Conservation (phyloP, 1,140 invertebrate species). For the Drosophila pruinosa region DNA sequence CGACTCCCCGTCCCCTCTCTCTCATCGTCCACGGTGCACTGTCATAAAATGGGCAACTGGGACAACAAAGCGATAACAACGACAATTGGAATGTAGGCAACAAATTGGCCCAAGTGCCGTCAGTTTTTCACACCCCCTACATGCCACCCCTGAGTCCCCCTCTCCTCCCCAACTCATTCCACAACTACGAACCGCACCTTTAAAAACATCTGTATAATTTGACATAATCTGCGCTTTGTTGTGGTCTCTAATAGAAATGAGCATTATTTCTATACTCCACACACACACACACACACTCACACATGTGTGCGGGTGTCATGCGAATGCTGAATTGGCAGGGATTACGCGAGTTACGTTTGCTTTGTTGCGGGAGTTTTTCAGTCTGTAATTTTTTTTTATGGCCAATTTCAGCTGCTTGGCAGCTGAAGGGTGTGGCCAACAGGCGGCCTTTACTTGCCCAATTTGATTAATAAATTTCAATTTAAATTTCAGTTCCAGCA, state of each 20-base stretch:
- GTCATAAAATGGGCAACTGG: constrained; percentile 67
- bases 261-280: constrained; percentile 26
- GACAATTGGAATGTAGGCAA: background rate
- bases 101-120: constrained; percentile 12
- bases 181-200: constrained; percentile 32
- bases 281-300: background rate
- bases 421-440: constrained; percentile 6
- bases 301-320: constrained; percentile 32
- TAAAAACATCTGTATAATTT: constrained; percentile 74
- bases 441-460: background rate
- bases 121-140: constrained; percentile 5
- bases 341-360: constrained; percentile 12
- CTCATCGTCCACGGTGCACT: background rate
- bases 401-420: constrained; percentile 25
- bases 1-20: background rate
- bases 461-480: background rate
- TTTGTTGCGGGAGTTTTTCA: background rate
- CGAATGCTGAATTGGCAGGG: constrained; percentile 11
- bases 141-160: background rate
- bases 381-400: constrained; percentile 5
- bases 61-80: constrained; percentile 38
- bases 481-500: background rate
- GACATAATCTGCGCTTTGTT: constrained; percentile 76
- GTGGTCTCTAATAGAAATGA: constrained; percentile 50
- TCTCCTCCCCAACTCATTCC: background rate